Percentiles rank a stretch among this genome's conserved stretches.
These are phyloP conservation scores for Sphaerophoria taeniata DNA, from an alignment of 2,888 invertebrate species.

Conservation along the genomic window DNA sequence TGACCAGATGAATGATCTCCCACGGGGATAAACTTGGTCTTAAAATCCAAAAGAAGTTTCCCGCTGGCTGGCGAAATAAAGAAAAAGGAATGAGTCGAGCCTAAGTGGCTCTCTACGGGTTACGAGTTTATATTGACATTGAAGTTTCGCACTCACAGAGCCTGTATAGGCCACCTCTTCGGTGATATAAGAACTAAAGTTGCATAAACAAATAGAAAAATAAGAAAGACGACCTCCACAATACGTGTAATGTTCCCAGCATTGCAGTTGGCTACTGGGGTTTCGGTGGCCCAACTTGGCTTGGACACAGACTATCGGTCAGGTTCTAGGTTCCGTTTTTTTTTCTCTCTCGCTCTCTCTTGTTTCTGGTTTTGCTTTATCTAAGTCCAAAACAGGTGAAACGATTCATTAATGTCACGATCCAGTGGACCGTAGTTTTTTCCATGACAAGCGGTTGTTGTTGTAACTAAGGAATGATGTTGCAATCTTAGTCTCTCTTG, in stretches of 20 bases:
- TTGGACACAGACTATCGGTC: conserved; percentile 4
- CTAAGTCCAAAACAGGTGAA: conserved; percentile 66
- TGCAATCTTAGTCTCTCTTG: conserved; percentile 14
- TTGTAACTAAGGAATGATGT: conserved; percentile 12
- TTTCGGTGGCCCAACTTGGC: not conserved
- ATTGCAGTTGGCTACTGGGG: conserved; percentile 21
- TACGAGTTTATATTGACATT: conserved; percentile 47
- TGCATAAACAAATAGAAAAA: conserved; percentile 39
- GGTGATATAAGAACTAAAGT: conserved; percentile 50
- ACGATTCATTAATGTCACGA: conserved; percentile 72
- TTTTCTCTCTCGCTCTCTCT: no score
- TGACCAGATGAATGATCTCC: conserved; percentile 12
- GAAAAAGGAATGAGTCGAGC: not conserved
- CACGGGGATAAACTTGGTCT: conserved; percentile 43
- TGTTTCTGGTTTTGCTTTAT: conserved; percentile 42
- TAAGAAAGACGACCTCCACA: conserved; percentile 35
- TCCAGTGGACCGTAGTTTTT: conserved; percentile 54
- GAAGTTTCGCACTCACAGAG: conserved; percentile 57
- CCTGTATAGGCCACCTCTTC: not conserved
- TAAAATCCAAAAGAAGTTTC: not conserved
- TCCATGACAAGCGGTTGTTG: conserved; percentile 48
- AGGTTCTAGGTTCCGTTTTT: conserved; percentile 33
- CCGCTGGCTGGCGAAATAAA: conserved; percentile 4
- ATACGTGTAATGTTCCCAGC: not conserved
- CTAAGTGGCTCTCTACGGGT: not conserved